Conservation (phyloP, 1,140 invertebrate genomes). For the Solenopsis invicta region DNA sequence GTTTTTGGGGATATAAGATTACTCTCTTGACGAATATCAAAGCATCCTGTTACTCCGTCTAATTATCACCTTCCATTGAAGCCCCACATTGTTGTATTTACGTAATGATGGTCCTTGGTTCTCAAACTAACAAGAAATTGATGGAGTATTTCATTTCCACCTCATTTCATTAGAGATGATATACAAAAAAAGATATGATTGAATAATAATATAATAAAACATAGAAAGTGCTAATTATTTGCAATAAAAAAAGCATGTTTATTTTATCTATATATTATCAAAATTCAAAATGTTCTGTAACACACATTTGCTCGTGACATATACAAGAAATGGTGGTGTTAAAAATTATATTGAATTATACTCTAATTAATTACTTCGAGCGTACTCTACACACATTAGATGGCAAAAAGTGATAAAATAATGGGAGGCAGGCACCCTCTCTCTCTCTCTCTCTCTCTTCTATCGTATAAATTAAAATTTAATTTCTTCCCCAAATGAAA, state of each 20-base stretch:
- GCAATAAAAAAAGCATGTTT: background rate
- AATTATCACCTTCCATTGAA: conserved; percentile 71
- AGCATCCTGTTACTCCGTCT: conserved; percentile 77
- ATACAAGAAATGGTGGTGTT: background rate
- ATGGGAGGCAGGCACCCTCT: background rate
- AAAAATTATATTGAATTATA: conserved; percentile 6
- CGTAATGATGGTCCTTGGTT: background rate
- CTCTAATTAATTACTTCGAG: conserved; percentile 12
- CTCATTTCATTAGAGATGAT: background rate
- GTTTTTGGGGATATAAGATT: conserved; percentile 83
- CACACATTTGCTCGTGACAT: background rate
- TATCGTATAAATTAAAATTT: conserved; percentile 60
- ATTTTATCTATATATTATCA: background rate
- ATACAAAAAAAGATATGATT: conserved; percentile 4
- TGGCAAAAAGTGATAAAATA: conserved; percentile 30
- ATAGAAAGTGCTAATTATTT: background rate
- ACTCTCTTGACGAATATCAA: conserved; percentile 80
- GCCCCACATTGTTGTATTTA: background rate
- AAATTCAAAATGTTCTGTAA: background rate
- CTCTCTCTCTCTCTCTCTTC: conserved; percentile 16
- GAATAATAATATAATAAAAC: background rate
- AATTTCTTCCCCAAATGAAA: conserved; percentile 48
- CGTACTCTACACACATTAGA: conserved; percentile 4
- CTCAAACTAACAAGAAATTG: background rate
- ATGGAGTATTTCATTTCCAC: background rate